These are phyloP conservation scores for Hycleus cichorii DNA, from an alignment of 1,140 invertebrate genomes.

Conservation along the genomic window DNA sequence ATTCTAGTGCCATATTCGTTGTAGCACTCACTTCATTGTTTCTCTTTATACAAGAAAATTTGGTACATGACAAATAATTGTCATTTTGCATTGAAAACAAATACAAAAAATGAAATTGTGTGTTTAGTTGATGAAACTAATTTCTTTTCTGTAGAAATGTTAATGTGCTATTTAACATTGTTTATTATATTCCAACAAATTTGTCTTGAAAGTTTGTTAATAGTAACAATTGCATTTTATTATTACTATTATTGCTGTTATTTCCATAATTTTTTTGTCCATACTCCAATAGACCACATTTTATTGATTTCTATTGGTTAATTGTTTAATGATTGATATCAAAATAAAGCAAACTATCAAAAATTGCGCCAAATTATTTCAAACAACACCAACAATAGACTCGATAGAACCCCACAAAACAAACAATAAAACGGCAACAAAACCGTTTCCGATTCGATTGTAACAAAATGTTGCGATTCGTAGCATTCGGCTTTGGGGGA, in stretches of 20 bases:
- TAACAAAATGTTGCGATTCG: background rate
- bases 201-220: slow-evolving; percentile 19
- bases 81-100: too few species aligned
- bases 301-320: slow-evolving; percentile 25
- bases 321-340: slow-evolving; percentile 28
- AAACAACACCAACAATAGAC: background rate
- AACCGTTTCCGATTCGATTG: background rate
- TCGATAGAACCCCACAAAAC: background rate
- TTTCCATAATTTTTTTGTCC: slow-evolving; percentile 23
- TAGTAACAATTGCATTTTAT: slow-evolving; percentile 11
- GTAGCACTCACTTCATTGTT: too few species aligned
- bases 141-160: slow-evolving; percentile 20
- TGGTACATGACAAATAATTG: too few species aligned
- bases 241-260: slow-evolving; percentile 29
- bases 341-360: slow-evolving; percentile 24
- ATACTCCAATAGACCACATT: slow-evolving; percentile 11
- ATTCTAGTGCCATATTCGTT: too few species aligned
- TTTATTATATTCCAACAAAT: slow-evolving; percentile 13
- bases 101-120: too few species aligned
- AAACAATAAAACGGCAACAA: background rate
- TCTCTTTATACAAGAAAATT: too few species aligned
- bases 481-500: background rate
- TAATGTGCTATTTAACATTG: slow-evolving; percentile 26
- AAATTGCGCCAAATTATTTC: slow-evolving; percentile 41
- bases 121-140: too few species aligned